Evolutionary conservation across 2,888 invertebrate genomes (phyloP).

Genomic region (Microplitis deprimator): DNA sequence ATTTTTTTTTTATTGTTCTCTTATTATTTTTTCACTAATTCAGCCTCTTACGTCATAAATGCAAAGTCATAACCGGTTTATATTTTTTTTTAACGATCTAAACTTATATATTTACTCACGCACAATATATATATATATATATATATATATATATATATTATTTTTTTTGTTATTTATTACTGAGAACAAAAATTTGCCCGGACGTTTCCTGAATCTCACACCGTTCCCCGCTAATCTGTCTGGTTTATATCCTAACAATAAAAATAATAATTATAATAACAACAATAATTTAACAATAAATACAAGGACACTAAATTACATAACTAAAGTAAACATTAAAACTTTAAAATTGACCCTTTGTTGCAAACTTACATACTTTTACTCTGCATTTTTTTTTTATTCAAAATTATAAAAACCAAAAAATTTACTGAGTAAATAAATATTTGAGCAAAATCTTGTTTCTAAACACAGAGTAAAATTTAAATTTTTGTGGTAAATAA

Average conservation of each 20-base stretch:
- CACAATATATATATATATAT: constrained; percentile 5
- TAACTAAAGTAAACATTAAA: neutral
- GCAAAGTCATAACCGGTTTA: constrained; percentile 68
- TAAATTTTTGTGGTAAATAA: no score
- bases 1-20: constrained; percentile 44
- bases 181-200: constrained; percentile 23
- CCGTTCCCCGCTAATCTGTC: constrained; percentile 32
- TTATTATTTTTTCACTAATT: constrained; percentile 58
- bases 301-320: constrained; percentile 27
- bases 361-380: neutral
- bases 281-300: neutral
- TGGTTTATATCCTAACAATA: constrained; percentile 19
- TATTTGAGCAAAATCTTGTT: no score
- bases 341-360: neutral
- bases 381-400: neutral
- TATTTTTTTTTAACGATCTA: constrained; percentile 12
- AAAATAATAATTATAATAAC: neutral
- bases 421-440: no score
- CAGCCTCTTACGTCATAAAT: constrained; percentile 66
- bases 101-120: neutral
- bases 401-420: no score
- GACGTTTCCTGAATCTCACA: constrained; percentile 32
- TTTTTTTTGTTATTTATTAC: constrained; percentile 7
- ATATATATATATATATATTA: constrained; percentile 2
- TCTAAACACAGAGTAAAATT: no score